These are phyloP conservation scores for Tachina grossa DNA, from an alignment of 2,888 invertebrate genomes.

Conservation along the genomic window DNA sequence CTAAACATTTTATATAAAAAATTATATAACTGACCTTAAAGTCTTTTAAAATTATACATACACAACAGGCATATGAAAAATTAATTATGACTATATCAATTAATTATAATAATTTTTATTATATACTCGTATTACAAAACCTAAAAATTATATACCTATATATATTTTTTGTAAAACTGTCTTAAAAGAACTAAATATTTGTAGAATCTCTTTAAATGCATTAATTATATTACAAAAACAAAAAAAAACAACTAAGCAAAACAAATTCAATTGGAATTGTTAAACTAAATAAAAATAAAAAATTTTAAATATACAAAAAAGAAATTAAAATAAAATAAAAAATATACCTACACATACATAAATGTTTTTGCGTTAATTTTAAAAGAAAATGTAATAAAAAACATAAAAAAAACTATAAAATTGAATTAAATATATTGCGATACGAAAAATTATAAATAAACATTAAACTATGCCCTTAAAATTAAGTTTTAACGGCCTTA, in stretches of 20 bases:
- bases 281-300: conserved; percentile 16
- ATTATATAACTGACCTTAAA: neutral
- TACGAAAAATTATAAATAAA: conserved; percentile 58
- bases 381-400: conserved; percentile 40
- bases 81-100: conserved; percentile 1
- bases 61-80: neutral
- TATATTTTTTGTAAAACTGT: conserved; percentile 63
- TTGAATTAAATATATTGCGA: conserved; percentile 43
- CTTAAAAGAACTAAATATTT: conserved; percentile 31
- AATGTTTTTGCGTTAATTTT: conserved; percentile 50
- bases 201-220: conserved; percentile 63
- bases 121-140: neutral
- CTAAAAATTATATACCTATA: neutral
- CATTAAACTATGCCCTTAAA: conserved; percentile 32
- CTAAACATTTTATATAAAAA: neutral
- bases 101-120: conserved; percentile 17
- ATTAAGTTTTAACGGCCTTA: too few relatives aligned
- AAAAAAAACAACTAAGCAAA: conserved; percentile 6
- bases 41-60: neutral
- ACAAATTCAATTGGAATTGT: conserved; percentile 51
- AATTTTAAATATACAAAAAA: conserved; percentile 11
- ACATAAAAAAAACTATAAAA: conserved; percentile 36
- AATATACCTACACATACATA: neutral
- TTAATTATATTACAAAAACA: neutral
- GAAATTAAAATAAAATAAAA: conserved; percentile 8